Base-by-base conservation (phyloP, 2,888 invertebrate species). In the Rhagophthalmus giganteus region DNA sequence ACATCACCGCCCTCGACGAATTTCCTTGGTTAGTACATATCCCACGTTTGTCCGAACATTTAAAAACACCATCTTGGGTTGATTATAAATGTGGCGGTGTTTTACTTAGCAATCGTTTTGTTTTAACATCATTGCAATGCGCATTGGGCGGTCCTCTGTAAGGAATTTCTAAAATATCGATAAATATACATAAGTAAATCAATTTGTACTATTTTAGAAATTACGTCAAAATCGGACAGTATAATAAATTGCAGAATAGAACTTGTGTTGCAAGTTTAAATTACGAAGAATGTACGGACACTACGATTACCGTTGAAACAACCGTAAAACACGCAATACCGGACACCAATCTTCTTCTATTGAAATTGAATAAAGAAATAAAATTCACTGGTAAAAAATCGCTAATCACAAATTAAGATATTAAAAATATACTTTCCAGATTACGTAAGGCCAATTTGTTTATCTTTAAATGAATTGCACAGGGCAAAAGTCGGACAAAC, bases 1-100 rank as follows among this genome's bases (percentile, higher is more conserved):
- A 9, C 9, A 3, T 3, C 7, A 38, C 37, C 5, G n/a, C 27
- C 7, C 2, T 38, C 5, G 26, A 38, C 13, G 37, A 38, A 27
- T 38, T 38, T 38, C 37, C 37, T 14, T 38, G 37, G 37, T 2
- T 38, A 9, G 26, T 38, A 1, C 26, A 38, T 6, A 27, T 38
- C 1, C 11, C 8, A 6, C 8, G 4, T 13, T 2, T 1, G 5
- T 2, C 2, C 6, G 2, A 7, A n/a, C 6, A 27, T 5, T 6
- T 6, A 27, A 13, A 27, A 14, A 12, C 25, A 10, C 8, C 24
- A 2, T 9, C 24, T 2, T 26, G 37, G 1, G 2, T 9, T 1
- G 27, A 38, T 12, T 11, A 25, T 38, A 26, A 38, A 14, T 38
- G 27, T 9, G 7, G 26, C 7, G 37, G 37, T 7, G 26, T 38